Conservation (phyloP, 1,140 invertebrate genomes). For the Nomia melanderi region DNA sequence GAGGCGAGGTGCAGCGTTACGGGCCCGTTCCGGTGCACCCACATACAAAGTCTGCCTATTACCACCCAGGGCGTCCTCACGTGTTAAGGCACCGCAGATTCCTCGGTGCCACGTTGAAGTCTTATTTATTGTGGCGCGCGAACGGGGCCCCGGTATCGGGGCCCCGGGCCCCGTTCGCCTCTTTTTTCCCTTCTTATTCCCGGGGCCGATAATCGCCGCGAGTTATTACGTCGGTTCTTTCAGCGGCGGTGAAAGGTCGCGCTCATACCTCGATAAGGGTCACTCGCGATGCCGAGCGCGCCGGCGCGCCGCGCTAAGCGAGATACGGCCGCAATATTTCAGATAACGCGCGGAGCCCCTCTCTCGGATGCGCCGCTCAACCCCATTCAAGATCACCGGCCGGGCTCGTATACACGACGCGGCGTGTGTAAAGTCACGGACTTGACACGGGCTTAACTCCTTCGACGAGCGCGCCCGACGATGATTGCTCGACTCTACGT, state of each 20-base stretch:
- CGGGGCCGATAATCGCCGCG: conserved; percentile 67
- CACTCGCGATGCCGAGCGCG: conserved; percentile 60
- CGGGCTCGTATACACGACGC: conserved; percentile 27
- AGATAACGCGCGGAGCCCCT: conserved; percentile 62
- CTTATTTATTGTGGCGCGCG: conserved; percentile 69
- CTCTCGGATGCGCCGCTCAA: conserved; percentile 42
- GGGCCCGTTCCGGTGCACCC: conserved; percentile 47
- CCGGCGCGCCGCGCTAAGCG: conserved; percentile 48
- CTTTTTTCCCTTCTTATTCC: conserved; percentile 30
- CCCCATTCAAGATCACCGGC: conserved; percentile 53
- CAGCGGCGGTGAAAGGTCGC: conserved; percentile 66
- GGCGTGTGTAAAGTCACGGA: conserved; percentile 45
- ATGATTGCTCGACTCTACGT: conserved; percentile 48
- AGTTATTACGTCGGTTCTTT: conserved; percentile 71
- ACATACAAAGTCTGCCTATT: conserved; percentile 64
- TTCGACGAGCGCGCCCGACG: conserved; percentile 41
- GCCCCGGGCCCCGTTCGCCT: background rate
- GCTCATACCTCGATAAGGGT: conserved; percentile 68
- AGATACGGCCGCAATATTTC: conserved; percentile 67
- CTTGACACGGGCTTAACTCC: conserved; percentile 47
- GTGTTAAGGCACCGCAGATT: conserved; percentile 52
- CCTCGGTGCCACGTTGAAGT: conserved; percentile 60
- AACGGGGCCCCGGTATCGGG: conserved; percentile 44
- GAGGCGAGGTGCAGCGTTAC: conserved; percentile 41
- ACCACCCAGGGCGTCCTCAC: conserved; percentile 64